Evolutionary conservation across 1,140 invertebrate species (phyloP).

Genomic region (Pomacea maculata): DNA sequence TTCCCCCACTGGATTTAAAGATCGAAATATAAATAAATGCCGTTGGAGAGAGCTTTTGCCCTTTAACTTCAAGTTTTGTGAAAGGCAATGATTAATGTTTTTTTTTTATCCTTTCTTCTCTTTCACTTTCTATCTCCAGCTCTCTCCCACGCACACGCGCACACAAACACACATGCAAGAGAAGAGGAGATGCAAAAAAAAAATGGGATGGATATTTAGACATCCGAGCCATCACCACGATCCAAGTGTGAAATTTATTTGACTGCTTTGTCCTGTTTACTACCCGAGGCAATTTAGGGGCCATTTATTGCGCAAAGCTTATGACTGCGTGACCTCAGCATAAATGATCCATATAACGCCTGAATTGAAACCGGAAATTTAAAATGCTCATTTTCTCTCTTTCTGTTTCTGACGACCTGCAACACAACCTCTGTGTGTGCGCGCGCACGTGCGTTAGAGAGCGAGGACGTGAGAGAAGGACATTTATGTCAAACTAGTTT

Average conservation of each 20-base stretch:
- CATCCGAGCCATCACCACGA: neutral
- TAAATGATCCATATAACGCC: neutral
- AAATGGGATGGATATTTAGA: neutral
- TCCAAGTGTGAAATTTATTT: too few relatives aligned
- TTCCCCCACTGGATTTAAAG: neutral
- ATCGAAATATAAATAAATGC: neutral
- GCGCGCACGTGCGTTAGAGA: neutral
- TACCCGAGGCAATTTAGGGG: too few relatives aligned
- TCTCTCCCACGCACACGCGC: neutral
- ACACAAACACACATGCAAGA: neutral
- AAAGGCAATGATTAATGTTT: neutral
- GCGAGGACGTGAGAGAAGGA: too few relatives aligned
- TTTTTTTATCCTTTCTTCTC: conserved; percentile 1
- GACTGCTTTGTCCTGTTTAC: too few relatives aligned
- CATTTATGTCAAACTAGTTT: neutral
- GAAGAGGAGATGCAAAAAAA: neutral
- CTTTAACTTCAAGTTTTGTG: neutral
- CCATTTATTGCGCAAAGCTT: neutral
- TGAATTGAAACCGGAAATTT: conserved; percentile 7
- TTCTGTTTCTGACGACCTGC: neutral
- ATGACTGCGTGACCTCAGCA: neutral
- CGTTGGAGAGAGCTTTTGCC: neutral
- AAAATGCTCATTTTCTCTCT: neutral
- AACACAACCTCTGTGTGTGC: neutral
- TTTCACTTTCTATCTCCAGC: neutral